Percentiles rank a stretch among this genome's conserved stretches.
These are phyloP conservation scores for Periphyllus acericola DNA, from an alignment of 2,888 invertebrate species.

Conservation along the genomic window DNA sequence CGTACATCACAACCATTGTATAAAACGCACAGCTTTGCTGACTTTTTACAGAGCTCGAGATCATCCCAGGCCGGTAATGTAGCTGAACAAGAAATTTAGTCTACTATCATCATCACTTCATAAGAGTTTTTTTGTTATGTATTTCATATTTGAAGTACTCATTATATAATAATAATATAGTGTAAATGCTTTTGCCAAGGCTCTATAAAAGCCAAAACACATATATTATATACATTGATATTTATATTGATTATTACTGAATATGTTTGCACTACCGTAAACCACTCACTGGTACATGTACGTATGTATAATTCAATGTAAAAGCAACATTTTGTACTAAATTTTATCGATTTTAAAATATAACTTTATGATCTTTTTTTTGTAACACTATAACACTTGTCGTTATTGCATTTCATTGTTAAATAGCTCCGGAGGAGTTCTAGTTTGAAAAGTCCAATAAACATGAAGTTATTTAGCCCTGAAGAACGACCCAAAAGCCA, in stretches of 20 bases:
- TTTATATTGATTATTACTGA: constrained; percentile 24
- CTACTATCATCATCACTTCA: constrained; percentile 50
- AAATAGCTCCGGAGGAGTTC: constrained; percentile 55
- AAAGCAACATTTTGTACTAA: constrained; percentile 50
- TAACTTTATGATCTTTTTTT: constrained; percentile 41
- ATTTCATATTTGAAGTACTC: constrained; percentile 38
- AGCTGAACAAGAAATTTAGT: constrained; percentile 58
- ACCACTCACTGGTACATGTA: constrained; percentile 50
- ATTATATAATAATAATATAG: constrained; percentile 45
- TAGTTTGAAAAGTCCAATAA: constrained; percentile 49
- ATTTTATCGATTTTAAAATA: constrained; percentile 51
- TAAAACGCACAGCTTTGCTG: constrained; percentile 57
- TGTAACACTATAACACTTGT: constrained; percentile 35
- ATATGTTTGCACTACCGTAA: constrained; percentile 44
- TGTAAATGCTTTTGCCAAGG: constrained; percentile 42
- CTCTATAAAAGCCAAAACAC: constrained; percentile 48
- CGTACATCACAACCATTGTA: constrained; percentile 23
- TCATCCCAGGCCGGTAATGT: constrained; percentile 54
- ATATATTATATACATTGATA: constrained; percentile 19
- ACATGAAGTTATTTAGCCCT: constrained; percentile 9
- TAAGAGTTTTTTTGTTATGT: constrained; percentile 21
- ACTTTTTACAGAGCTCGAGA: constrained; percentile 58
- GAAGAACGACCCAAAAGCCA: constrained; percentile 53
- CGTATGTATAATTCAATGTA: constrained; percentile 41
- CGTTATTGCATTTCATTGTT: constrained; percentile 37